phyloP scores from a whole-genome alignment of 2,113 vertebrate genomes.

The Callorhinus ursinus region DNA sequence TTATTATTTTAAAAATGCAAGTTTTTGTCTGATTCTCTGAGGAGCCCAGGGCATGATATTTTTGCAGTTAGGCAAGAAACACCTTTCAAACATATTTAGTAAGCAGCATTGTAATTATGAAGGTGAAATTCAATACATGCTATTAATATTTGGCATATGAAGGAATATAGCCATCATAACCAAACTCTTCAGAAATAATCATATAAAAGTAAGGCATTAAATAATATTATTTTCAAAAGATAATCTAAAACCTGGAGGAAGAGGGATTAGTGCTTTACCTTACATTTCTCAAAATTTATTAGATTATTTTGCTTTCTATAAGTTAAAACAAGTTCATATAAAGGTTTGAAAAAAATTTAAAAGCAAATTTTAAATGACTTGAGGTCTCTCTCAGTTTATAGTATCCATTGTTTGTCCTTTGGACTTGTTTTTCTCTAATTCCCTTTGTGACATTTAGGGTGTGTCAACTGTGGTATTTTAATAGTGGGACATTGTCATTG shows the following conservation, averaged over 20 bases:
- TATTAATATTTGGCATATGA: neutral
- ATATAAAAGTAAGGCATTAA: constrained; percentile 37
- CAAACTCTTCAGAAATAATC: constrained; percentile 40
- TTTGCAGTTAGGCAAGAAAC: constrained; percentile 10
- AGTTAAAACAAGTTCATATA: neutral
- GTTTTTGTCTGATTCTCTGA: constrained; percentile 47
- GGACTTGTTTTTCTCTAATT: constrained; percentile 53
- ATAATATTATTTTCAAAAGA: constrained; percentile 38
- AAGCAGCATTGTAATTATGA: constrained; percentile 39
- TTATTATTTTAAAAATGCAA: constrained; percentile 52
- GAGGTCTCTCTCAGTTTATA: constrained; percentile 3
- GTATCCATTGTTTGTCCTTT: constrained; percentile 54
- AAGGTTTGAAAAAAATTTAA: neutral
- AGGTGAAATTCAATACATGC: constrained; percentile 20
- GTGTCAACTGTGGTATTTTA: constrained; percentile 56
- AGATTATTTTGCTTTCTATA: neutral
- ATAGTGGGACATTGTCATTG: constrained; percentile 50
- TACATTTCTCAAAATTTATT: constrained; percentile 2
- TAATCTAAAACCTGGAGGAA: neutral
- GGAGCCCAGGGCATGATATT: neutral
- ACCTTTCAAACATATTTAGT: constrained; percentile 28
- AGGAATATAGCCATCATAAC: neutral
- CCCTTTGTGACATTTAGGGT: constrained; percentile 41
- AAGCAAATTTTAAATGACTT: constrained; percentile 39
- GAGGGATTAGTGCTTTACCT: neutral